Evolutionary conservation across 2,113 vertebrate genomes (phyloP).

Genomic region (Pseudorhombus dupliciocellatus): DNA sequence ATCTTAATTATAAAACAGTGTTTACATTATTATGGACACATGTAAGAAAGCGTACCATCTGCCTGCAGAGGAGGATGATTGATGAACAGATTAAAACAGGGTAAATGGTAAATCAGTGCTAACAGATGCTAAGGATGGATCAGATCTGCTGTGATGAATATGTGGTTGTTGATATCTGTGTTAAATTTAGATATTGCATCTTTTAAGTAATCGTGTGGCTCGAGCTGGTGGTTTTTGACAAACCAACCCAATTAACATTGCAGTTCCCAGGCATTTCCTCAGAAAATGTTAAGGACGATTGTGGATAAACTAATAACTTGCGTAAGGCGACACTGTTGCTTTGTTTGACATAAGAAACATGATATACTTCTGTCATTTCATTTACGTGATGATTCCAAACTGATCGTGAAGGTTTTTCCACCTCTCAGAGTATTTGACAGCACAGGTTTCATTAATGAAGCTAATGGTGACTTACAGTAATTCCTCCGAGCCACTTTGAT

Average conservation of each 20-base stretch:
- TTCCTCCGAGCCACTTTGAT: not conserved
- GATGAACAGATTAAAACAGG: not conserved
- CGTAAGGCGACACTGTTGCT: not conserved
- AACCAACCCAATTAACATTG: not conserved
- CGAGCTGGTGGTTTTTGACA: not conserved
- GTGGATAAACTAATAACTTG: not conserved
- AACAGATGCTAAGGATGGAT: not conserved
- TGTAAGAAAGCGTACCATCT: not conserved
- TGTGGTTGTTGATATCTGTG: not conserved
- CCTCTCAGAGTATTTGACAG: not conserved
- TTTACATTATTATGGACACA: constrained; percentile 13
- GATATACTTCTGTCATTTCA: not conserved
- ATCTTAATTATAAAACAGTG: not conserved
- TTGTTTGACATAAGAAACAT: not conserved
- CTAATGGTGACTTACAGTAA: not conserved
- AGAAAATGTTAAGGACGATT: not conserved
- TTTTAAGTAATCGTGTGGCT: not conserved
- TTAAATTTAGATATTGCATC: not conserved
- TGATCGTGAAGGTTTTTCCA: not conserved
- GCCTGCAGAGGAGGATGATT: not conserved
- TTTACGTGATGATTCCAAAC: not conserved
- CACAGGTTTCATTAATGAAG: constrained; percentile 3
- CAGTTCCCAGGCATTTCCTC: not conserved
- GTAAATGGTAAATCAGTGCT: not conserved
- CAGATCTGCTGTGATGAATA: not conserved